These are phyloP conservation scores for Steinernema khuongi DNA, from an alignment of 1,140 invertebrate genomes.

Conservation along the genomic window DNA sequence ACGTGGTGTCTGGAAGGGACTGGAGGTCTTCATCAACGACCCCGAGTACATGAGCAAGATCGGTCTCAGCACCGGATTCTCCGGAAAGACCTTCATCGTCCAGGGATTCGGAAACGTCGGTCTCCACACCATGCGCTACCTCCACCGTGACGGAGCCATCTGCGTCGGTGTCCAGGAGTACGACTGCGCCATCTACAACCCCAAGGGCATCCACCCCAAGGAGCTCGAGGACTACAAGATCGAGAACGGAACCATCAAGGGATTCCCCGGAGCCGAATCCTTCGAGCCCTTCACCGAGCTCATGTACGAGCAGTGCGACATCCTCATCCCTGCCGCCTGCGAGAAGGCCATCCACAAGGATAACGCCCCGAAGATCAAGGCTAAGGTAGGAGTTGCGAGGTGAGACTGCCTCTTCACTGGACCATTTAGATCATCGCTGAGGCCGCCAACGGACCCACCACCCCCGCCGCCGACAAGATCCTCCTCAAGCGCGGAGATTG, in stretches of 20 bases:
- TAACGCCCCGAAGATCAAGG: conserved; percentile 82
- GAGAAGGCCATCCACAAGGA: conserved; percentile 89
- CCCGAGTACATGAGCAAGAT: conserved; percentile 91
- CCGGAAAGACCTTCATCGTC: conserved; percentile 93
- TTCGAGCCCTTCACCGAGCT: conserved; percentile 77
- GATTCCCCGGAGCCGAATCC: conserved; percentile 78
- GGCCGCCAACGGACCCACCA: conserved; percentile 94
- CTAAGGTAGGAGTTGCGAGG: conserved; percentile 82
- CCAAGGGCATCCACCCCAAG: conserved; percentile 87
- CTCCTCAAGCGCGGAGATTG: conserved; percentile 75
- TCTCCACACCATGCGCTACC: conserved; percentile 86
- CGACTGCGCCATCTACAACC: conserved; percentile 82
- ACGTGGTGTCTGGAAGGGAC: conserved; percentile 87
- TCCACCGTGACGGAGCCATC: conserved; percentile 81
- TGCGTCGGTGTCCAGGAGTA: conserved; percentile 87
- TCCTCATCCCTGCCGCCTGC: conserved; percentile 87
- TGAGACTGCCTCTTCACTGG: conserved; percentile 82
- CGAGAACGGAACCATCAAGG: conserved; percentile 76
- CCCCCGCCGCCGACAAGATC: conserved; percentile 88
- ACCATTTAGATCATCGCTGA: conserved; percentile 80
- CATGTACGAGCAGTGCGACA: conserved; percentile 88
- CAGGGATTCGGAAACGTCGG: conserved; percentile 82
- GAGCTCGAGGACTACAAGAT: conserved; percentile 63
- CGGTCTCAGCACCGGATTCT: conserved; percentile 78
- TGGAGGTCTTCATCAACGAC: conserved; percentile 94